Evolutionary conservation across 2,888 invertebrate species (phyloP), one percentile per base, ranked within the genome.

Genomic region (Chrysolina haemoptera): DNA sequence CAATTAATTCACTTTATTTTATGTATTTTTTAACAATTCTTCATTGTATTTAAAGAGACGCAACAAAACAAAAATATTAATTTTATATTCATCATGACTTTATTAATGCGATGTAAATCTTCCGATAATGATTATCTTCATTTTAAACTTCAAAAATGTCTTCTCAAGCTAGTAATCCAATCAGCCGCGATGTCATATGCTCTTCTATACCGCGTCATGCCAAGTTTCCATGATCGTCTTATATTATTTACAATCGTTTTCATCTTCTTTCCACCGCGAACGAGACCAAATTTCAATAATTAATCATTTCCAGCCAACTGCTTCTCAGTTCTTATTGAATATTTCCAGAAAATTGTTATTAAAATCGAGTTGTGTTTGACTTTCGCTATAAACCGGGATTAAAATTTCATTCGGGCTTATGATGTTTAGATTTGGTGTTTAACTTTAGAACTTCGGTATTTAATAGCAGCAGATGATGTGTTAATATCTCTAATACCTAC

Each of bases 401-500:
- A 67, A 43, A 66, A 53, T 50, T 67, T 67, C 53, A 50, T 41
- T 18, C 14, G 9, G 41, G 41, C 64, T 46, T 48, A 74, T 67
- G 48, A 14, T 75, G 71, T 75, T 75, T 68, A 68, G 50, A 59
- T 71, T 53, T 35, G 18, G 35, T 66, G 75, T 75, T 71, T 75
- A 71, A 68, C 64, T 71, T 70, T 22, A 20, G 63, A 70, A 62
- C 16, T 71, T 48, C 67, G 18, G 16, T 40, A 53, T 55, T 67
- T 68, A 71, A 68, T 62, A 50, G 22, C 43, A 40, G 40, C 35
- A 55, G 16, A 50, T 43, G 74, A 65, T 65, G 73, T 64, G 71
- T 75, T 71, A 74, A 71, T 68, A 71, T 59, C 69, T 73, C 43
- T 63, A 70, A 70, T 74, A 70, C 68, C 55, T 70, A 71, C 64